Conservation (phyloP, 2,888 invertebrate genomes). For the Carterocephalus palaemon region DNA sequence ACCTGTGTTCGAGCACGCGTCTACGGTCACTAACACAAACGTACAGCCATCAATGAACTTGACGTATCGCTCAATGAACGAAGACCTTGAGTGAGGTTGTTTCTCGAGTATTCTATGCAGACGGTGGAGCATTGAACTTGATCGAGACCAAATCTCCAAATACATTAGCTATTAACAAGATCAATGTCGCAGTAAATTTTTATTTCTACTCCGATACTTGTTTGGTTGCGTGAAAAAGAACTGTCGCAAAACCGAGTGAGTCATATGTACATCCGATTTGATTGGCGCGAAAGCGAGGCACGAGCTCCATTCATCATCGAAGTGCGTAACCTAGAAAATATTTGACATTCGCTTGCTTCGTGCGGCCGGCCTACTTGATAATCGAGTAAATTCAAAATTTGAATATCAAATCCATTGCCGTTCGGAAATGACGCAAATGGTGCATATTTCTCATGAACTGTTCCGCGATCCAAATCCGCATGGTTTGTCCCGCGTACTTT, state of each 20-base stretch:
- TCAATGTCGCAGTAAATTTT: slow-evolving; percentile 19
- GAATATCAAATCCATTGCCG: not conserved
- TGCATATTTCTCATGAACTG: slow-evolving; percentile 35
- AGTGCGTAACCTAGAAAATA: slow-evolving; percentile 35
- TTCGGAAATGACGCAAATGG: slow-evolving; percentile 46
- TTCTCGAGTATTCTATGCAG: slow-evolving; percentile 47
- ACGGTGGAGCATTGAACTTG: slow-evolving; percentile 59
- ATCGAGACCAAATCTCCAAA: slow-evolving; percentile 30
- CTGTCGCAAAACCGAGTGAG: slow-evolving; percentile 7
- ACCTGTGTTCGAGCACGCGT: slow-evolving; percentile 23
- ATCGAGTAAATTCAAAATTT: not conserved
- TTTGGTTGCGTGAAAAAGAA: slow-evolving; percentile 1
- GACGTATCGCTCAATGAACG: slow-evolving; percentile 56
- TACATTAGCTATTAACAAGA: slow-evolving; percentile 25
- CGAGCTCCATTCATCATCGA: slow-evolving; percentile 25
- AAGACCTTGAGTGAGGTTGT: slow-evolving; percentile 64
- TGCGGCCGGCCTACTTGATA: slow-evolving; percentile 9
- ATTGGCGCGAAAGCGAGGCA: slow-evolving; percentile 19
- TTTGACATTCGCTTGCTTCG: slow-evolving; percentile 22
- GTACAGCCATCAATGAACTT: slow-evolving; percentile 62
- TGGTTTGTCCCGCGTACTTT: slow-evolving; percentile 44
- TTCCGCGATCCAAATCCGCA: slow-evolving; percentile 47
- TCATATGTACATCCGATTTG: slow-evolving; percentile 18
- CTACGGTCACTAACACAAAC: slow-evolving; percentile 37
- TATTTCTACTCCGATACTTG: slow-evolving; percentile 7